Conservation (phyloP, 1,140 invertebrate genomes). For the Drosophila ananassae region DNA sequence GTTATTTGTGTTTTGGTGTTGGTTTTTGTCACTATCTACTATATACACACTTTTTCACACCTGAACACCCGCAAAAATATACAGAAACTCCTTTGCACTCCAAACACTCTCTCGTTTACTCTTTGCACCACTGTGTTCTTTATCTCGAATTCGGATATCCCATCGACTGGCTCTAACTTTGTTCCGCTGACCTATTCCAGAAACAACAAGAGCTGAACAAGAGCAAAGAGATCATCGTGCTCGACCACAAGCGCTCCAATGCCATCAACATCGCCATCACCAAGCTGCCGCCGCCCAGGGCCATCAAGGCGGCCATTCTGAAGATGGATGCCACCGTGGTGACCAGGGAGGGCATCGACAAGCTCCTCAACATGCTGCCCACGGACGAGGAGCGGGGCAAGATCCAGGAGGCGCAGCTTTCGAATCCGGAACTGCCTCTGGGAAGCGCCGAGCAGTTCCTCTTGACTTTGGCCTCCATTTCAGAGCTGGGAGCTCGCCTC, state of each 20-base stretch:
- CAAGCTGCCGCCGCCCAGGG: constrained; percentile 97
- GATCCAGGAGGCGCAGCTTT: constrained; percentile 96
- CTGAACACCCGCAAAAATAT: background rate
- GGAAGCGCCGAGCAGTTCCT: constrained; percentile 99
- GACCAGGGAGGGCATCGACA: constrained; percentile 99
- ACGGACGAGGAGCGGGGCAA: constrained; percentile 97
- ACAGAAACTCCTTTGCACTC: constrained; percentile 28
- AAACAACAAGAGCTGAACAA: constrained; percentile 97
- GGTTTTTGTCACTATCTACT: constrained; percentile 41
- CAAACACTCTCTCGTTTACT: constrained; percentile 5
- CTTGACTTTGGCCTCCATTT: constrained; percentile 97
- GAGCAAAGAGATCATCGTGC: constrained; percentile 97
- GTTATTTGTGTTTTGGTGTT: constrained; percentile 59
- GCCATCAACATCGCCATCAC: constrained; percentile 99
- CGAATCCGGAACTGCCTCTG: constrained; percentile 97
- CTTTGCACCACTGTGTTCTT: constrained; percentile 34
- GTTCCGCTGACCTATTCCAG: constrained; percentile 85
- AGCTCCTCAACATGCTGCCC: constrained; percentile 98
- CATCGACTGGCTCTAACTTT: constrained; percentile 6
- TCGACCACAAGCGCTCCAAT: constrained; percentile 99
- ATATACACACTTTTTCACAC: constrained; percentile 33
- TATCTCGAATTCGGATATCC: constrained; percentile 5
- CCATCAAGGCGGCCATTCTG: constrained; percentile 98
- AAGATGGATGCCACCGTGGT: constrained; percentile 99
- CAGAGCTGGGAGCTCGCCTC: constrained; percentile 96